Evolutionary conservation across 2,888 invertebrate genomes (phyloP), one percentile per base, ranked within the genome.

Genomic region (Dryobotodes eremita): DNA sequence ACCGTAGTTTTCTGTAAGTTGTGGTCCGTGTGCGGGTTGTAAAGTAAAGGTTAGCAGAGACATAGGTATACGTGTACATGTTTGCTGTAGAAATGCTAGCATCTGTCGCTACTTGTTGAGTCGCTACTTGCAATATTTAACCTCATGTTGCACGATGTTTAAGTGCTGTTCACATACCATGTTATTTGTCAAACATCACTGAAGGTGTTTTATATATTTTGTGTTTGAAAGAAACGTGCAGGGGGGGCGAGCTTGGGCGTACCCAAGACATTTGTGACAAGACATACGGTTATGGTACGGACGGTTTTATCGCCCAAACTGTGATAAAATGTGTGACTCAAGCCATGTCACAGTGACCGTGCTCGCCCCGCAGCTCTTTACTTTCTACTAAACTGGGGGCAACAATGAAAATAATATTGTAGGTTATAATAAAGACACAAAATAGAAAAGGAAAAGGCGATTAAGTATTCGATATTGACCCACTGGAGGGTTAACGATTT

Each of bases 91-190:
- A 66, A 74, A n/a, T 48, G 55, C 64, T 66, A 81, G 48, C 75
- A 82, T 73, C 72, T 82, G 72, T 77, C 62, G 62, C 77, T 71
- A 84, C 84, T 84, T 84, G 85, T 85, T 84, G 84, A 85, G 82
- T 78, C 26, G 0, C 48, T 68, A 53, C 82, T 78, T 61, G 77
- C 71, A 69, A 85, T 76, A 82, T 82, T 85, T 74, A 74, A 85
- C 70, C 68, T 82, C 50, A 75, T 71, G 64, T 65, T 61, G 26
- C 36, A 46, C 26, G 15, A 65, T 64, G 26, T 23, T 57, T 50
- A n/a, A 77, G 71, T 73, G 61, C 59, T 62, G 42, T 81, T 59
- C 66, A 73, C 66, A 23, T 50, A 64, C 17, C 15, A 20, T 31
- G 77, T 75, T 76, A 84, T 72, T 70, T 71, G 76, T 77, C 13